Evolutionary conservation across 2,888 invertebrate species (phyloP).

Genomic region (Drosophila stalkeri): DNA sequence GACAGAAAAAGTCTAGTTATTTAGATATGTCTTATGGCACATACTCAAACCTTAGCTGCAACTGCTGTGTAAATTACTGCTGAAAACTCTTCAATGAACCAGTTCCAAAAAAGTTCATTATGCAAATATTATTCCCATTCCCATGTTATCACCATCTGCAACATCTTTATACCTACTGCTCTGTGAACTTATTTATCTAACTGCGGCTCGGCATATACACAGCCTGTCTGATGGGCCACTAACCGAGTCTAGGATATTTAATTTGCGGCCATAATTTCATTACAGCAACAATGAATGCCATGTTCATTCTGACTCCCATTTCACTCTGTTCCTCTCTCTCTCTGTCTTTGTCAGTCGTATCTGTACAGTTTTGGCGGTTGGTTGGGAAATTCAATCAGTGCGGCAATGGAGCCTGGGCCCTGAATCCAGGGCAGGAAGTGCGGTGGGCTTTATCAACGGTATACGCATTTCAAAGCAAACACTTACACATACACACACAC

Average conservation of each 20-base stretch:
- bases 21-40: not conserved
- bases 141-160: not conserved
- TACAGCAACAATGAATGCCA: conserved; percentile 41
- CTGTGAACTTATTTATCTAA: conserved; percentile 6
- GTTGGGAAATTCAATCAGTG: conserved; percentile 72
- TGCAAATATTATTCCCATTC: not conserved
- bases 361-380: conserved; percentile 48
- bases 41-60: not conserved
- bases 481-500: conserved; percentile 45
- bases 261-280: conserved; percentile 76
- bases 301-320: not conserved
- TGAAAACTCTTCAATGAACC: too few species aligned
- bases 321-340: not conserved
- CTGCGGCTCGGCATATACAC: conserved; percentile 19
- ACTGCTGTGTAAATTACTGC: not conserved
- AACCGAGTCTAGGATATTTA: conserved; percentile 62
- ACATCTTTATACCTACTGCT: not conserved
- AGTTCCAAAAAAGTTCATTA: not conserved
- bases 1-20: not conserved
- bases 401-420: conserved; percentile 34
- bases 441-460: conserved; percentile 66
- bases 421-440: conserved; percentile 27
- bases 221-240: conserved; percentile 18
- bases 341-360: not conserved
- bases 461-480: conserved; percentile 79